phyloP scores from a whole-genome alignment of 2,888 invertebrate species.

The Matsumyia berberina region DNA sequence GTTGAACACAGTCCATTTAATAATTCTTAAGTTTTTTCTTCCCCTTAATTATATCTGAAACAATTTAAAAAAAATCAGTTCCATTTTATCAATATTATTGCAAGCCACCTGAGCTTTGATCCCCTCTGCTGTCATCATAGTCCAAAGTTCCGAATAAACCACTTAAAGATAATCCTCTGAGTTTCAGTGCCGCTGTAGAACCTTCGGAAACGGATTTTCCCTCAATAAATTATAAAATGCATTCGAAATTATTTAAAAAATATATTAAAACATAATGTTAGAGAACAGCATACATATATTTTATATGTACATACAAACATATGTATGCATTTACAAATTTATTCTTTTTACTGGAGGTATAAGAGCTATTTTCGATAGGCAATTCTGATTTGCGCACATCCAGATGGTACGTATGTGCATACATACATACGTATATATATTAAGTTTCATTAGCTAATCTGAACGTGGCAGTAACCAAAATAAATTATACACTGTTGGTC shows the following conservation, averaged over 20 bases:
- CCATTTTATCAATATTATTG: constrained; percentile 16
- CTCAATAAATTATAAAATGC: background rate
- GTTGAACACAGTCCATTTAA: background rate
- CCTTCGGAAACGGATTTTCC: constrained; percentile 23
- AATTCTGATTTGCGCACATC: background rate
- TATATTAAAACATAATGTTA: background rate
- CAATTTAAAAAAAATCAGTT: constrained; percentile 8
- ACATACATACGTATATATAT: background rate
- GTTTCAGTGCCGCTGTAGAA: background rate
- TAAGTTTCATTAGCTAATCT: background rate
- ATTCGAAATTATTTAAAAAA: background rate
- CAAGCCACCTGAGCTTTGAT: constrained; percentile 49
- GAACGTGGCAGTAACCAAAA: constrained; percentile 18
- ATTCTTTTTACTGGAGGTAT: background rate
- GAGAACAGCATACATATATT: no score
- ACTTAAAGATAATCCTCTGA: constrained; percentile 27
- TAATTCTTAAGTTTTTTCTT: background rate
- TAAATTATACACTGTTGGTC: constrained; percentile 30
- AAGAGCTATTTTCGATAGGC: constrained; percentile 26
- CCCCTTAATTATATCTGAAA: background rate
- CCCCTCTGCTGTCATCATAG: constrained; percentile 49
- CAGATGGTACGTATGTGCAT: background rate
- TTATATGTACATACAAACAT: no score
- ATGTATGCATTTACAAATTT: background rate
- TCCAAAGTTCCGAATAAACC: constrained; percentile 7